Evolutionary conservation across 2,113 vertebrate genomes (phyloP).

Genomic region (Misgurnus mizolepis): DNA sequence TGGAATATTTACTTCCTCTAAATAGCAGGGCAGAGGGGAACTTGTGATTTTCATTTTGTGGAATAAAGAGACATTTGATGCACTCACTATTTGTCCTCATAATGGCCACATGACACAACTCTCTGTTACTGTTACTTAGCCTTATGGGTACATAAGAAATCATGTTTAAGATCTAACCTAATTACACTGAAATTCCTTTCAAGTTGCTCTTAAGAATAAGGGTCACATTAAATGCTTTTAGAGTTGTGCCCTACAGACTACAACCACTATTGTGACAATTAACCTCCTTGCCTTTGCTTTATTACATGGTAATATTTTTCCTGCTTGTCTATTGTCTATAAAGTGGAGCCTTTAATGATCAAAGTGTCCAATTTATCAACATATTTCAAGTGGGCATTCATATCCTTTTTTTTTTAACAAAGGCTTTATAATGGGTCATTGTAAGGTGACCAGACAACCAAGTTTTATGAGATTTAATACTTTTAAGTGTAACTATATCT

Average conservation of each 20-base stretch:
- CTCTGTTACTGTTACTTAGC: slow-evolving; percentile 21
- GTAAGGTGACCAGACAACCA: slow-evolving; percentile 3
- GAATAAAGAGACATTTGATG: slow-evolving; percentile 47
- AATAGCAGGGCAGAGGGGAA: slow-evolving; percentile 26
- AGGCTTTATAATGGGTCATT: slow-evolving; percentile 51
- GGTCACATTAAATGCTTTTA: slow-evolving; percentile 49
- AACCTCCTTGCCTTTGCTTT: slow-evolving; percentile 52
- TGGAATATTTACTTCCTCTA: slow-evolving; percentile 25
- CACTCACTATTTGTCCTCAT: slow-evolving; percentile 31
- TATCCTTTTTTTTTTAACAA: slow-evolving; percentile 52
- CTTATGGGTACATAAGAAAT: slow-evolving; percentile 21
- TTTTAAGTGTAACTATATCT: no score
- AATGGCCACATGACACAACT: slow-evolving; percentile 42
- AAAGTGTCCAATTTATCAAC: slow-evolving; percentile 56
- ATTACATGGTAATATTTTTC: slow-evolving; percentile 55
- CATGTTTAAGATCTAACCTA: slow-evolving; percentile 37
- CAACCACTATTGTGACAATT: slow-evolving; percentile 56
- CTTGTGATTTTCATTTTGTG: slow-evolving; percentile 54
- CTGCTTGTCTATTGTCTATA: slow-evolving; percentile 56
- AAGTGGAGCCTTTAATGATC: slow-evolving; percentile 55
- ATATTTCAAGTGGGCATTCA: slow-evolving; percentile 54
- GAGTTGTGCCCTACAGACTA: slow-evolving; percentile 38
- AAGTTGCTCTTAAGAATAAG: slow-evolving; percentile 21
- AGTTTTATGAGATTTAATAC: no score
- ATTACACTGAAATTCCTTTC: slow-evolving; percentile 42